Percentiles rank a stretch among this genome's conserved stretches.
phyloP scores from a whole-genome alignment of 2,888 invertebrate genomes.

The Ophion costatus region DNA sequence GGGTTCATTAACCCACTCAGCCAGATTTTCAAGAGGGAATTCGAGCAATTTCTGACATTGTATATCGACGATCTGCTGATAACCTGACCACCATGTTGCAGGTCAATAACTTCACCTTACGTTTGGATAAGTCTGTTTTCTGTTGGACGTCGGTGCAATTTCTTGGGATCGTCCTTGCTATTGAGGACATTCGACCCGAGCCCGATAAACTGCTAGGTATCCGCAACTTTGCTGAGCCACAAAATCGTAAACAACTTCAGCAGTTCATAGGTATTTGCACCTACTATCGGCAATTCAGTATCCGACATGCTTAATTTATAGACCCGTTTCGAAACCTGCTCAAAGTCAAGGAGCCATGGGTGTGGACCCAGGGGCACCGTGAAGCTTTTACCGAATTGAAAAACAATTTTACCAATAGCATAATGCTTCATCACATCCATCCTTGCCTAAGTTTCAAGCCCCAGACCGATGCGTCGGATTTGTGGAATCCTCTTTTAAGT shows the following conservation, averaged over 20 bases:
- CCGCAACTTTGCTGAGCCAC: too few relatives aligned
- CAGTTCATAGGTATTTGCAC: too few relatives aligned
- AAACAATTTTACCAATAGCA: constrained; percentile 46
- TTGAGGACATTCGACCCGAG: constrained; percentile 32
- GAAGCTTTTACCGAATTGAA: constrained; percentile 60
- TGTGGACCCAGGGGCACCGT: constrained; percentile 51
- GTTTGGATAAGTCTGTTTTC: constrained; percentile 69
- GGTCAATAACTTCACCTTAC: constrained; percentile 68
- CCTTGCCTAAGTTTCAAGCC: constrained; percentile 44
- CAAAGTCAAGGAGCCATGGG: constrained; percentile 39
- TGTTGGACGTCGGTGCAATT: constrained; percentile 40
- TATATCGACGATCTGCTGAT: too few relatives aligned
- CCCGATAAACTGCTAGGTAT: constrained; percentile 38
- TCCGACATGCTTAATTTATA: background rate
- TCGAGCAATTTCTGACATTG: too few relatives aligned
- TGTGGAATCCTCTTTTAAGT: constrained; percentile 64
- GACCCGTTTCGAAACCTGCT: constrained; percentile 52
- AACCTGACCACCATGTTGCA: constrained; percentile 63
- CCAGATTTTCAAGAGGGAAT: too few relatives aligned
- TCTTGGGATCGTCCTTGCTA: constrained; percentile 50
- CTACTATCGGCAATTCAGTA: too few relatives aligned
- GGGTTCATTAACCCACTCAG: too few relatives aligned
- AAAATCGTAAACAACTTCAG: too few relatives aligned
- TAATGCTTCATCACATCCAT: constrained; percentile 46
- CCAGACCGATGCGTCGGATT: constrained; percentile 57